Evolutionary conservation across 1,140 invertebrate species (phyloP), one percentile per base, ranked within the genome.

Genomic region (Drosophila sp.): DNA sequence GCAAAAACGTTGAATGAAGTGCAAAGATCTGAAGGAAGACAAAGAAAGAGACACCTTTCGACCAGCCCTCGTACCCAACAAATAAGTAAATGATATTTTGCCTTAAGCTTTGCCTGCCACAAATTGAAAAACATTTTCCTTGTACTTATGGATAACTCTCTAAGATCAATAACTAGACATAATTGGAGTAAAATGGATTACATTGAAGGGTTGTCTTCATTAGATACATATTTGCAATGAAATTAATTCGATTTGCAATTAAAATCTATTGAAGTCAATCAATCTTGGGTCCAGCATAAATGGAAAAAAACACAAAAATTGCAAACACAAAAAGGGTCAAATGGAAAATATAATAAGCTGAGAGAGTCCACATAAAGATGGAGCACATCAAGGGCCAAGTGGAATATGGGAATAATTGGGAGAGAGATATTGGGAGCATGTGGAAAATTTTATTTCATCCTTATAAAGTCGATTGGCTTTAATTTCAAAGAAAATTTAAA

Each of bases 211-310:
- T 50, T 50, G 25, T 27, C 23, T 50, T 50, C 2, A 27, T 27
- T 50, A 47, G 23, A 47, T 17, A 25, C 5, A 17, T 23, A 7
- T 47, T 47, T 25, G 23, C 17, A 7, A 23, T 7, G 6, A 47
- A 17, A 6, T 25, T 27, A 50, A 50, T 50, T 50, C 27, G 7
- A 50, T 27, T 27, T 27, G 23, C 44, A 66, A 79, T 47, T 60
- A 40, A 58, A 71, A 71, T 68, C 77, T 72, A 71, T 81, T 54
- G 54, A 57, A 17, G 17, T 17, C 17, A 72, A 69, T 38, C 40
- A 27, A 25, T 44, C 8, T 27, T 25, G 44, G 44, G 44, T 50
- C 7, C 44, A 8, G 4, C 17, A 44, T 17, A n/a, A 44, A 44
- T 23, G 5, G 41, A 25, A 7, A 23, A 23, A 10, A 62, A 1